Evolutionary conservation across 2,888 invertebrate species (phyloP).

Genomic region (Slavum lentiscoides): DNA sequence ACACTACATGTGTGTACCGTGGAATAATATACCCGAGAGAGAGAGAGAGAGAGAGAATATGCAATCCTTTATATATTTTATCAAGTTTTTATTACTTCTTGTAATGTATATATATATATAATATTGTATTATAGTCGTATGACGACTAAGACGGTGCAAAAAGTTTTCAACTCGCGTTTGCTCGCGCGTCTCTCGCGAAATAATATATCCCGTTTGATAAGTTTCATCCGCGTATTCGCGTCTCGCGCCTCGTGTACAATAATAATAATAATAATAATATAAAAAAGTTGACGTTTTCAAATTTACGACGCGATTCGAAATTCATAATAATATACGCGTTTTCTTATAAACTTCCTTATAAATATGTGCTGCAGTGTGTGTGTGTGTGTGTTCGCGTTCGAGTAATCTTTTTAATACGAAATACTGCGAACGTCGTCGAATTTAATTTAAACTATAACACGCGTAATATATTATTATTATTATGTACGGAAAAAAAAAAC

Average conservation of each 20-base stretch:
- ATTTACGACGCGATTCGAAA: not conserved
- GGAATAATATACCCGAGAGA: not conserved
- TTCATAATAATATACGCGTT: slow-evolving; percentile 10
- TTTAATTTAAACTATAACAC: not conserved
- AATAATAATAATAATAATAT: no score
- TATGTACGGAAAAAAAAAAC: not conserved
- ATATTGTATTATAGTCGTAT: no score
- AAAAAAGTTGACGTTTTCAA: slow-evolving; percentile 26
- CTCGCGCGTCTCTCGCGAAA: not conserved
- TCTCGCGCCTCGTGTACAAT: not conserved
- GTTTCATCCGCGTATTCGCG: slow-evolving; percentile 4
- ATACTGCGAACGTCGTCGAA: slow-evolving; percentile 12
- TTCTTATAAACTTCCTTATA: slow-evolving; percentile 1
- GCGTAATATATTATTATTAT: not conserved
- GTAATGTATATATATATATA: no score
- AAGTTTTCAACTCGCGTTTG: slow-evolving; percentile 10
- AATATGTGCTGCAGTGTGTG: not conserved
- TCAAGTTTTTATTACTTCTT: slow-evolving; percentile 32
- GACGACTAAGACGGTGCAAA: not conserved
- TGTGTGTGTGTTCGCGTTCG: not conserved
- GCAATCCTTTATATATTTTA: slow-evolving; percentile 8
- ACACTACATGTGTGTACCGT: not conserved
- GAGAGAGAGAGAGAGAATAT: not conserved
- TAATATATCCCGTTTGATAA: slow-evolving; percentile 8
- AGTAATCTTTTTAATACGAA: slow-evolving; percentile 4